Percentiles rank a stretch among this genome's conserved stretches.
These are phyloP conservation scores for Julus scanicus DNA, from an alignment of 2,888 invertebrate species.

Conservation along the genomic window DNA sequence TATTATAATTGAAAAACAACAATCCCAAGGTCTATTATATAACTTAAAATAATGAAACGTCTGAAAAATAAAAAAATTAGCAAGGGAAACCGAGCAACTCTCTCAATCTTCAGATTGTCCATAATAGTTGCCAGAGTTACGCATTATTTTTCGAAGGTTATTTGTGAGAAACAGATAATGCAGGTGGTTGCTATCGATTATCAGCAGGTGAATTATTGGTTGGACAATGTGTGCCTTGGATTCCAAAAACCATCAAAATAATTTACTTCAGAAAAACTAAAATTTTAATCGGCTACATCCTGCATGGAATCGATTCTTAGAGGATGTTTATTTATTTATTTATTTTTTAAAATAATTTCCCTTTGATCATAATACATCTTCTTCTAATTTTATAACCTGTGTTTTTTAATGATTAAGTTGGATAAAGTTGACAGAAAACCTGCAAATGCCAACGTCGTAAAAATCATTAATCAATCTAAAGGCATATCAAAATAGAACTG, in stretches of 20 bases:
- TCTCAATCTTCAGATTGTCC: constrained; percentile 42
- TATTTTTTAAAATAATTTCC: background rate
- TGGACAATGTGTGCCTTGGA: background rate
- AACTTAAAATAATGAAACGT: background rate
- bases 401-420: background rate
- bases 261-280: background rate
- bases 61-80: background rate
- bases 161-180: background rate
- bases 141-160: background rate
- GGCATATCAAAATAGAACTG: too few relatives aligned
- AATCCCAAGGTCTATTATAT: background rate
- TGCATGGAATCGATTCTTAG: background rate
- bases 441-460: constrained; percentile 1
- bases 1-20: background rate
- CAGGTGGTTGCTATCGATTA: constrained; percentile 6
- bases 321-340: too few relatives aligned
- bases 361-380: background rate
- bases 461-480: constrained; percentile 14
- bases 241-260: background rate
- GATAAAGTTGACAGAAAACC: background rate
- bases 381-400: background rate
- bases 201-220: background rate
- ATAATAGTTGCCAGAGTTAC: constrained; percentile 32
- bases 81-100: background rate
- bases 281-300: background rate